Base-by-base conservation (phyloP, 2,888 invertebrate genomes). In the Herminia tarsipennalis region DNA sequence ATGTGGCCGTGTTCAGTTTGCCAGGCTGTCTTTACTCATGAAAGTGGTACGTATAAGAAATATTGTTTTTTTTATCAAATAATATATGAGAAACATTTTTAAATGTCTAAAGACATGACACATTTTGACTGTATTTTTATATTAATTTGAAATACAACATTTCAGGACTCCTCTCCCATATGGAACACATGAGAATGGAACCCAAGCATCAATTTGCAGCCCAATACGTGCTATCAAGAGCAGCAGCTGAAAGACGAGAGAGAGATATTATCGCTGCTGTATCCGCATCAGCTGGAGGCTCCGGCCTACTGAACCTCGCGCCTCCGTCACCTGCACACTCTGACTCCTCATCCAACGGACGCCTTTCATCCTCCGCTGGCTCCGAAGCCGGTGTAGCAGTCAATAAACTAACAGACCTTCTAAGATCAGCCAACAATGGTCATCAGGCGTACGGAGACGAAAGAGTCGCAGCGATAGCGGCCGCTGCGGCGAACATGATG, bases 1-100 rank as follows among this genome's bases (percentile, higher is more conserved):
- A 98, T 98, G 97, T 98, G 98, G 98, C 98, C 98, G 43, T 98
- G 98, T 89, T 97, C 97, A 60, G 97, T 98, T 57, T 98, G 98
- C 83, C 97, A 98, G 88, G 97, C 98, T 44, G 98, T 98, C 63
- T 98, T 98, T 86, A 97, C 98, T 34, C 97, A 98, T 84, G 98
- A 98, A 92, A 95, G 96, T 89, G 98, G 98, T 98, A 92, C 92
- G 93, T 76, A 36, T 14, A 13, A n/a, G 10, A 25, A 25, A 6
- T n/a, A n/a, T n/a, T n/a, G n/a, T n/a, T n/a, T n/a, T 10, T 9
- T 10, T 1, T 10, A 25, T 9, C 25, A 25, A 4, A 1, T 12
- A 0, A 24, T n/a, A 10, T 25, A 12, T 25, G 5, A 12, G 1
- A 9, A 9, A 2, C 0, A 4, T 10, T 12, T 2, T 27, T 13